These are phyloP conservation scores for Poeciliopsis occidentalis DNA, from an alignment of 2,113 vertebrate genomes.

Conservation along the genomic window DNA sequence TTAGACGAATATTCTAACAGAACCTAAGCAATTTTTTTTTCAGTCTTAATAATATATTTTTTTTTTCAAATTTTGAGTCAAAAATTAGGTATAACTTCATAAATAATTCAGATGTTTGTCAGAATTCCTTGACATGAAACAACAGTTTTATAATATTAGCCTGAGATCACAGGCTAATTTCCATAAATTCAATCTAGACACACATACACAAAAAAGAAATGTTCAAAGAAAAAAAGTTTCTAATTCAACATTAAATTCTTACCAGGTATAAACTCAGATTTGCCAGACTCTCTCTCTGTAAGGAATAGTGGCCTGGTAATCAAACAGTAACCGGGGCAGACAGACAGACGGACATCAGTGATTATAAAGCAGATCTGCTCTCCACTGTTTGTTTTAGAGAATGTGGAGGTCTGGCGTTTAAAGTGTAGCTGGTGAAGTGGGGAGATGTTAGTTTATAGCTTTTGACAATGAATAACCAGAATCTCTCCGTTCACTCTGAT, in stretches of 20 bases:
- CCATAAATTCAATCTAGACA: too few species aligned
- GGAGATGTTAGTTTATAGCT: conserved; percentile 86
- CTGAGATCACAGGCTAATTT: too few species aligned
- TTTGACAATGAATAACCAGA: conserved; percentile 94
- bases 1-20: neutral
- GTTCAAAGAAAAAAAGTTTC: neutral
- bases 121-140: neutral
- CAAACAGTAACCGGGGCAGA: conserved; percentile 20
- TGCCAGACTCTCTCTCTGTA: neutral
- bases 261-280: neutral
- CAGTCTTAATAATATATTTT: too few species aligned
- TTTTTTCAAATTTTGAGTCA: neutral
- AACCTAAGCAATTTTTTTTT: neutral
- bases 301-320: neutral
- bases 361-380: conserved; percentile 70
- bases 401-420: conserved; percentile 72
- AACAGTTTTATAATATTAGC: neutral
- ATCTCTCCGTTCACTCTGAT: conserved; percentile 86
- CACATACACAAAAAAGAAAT: neutral
- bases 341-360: conserved; percentile 49
- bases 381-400: conserved; percentile 79
- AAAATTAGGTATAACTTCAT: neutral
- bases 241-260: neutral
- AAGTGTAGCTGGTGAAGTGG: conserved; percentile 74
- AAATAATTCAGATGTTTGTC: neutral